Evolutionary conservation across 92 coral and sea anemone genomes (phyloP).

Genomic region (Palythoa grandis): DNA sequence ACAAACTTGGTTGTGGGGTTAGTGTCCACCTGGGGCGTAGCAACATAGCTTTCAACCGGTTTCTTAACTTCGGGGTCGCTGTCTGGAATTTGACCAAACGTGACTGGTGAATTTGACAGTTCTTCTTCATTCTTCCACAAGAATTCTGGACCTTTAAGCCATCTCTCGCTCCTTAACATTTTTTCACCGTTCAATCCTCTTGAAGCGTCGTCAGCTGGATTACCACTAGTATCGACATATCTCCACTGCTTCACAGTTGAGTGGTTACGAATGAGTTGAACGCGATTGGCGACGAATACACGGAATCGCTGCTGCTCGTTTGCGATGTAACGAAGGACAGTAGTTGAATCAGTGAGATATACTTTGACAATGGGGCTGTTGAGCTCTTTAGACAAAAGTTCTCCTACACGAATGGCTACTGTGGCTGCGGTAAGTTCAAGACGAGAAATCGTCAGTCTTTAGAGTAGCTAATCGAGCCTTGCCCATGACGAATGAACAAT

Average conservation of each 20-base stretch:
- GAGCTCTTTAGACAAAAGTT: constrained; percentile 3
- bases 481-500: neutral
- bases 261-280: constrained; percentile 42
- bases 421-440: constrained; percentile 33
- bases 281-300: constrained; percentile 50
- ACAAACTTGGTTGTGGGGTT: neutral
- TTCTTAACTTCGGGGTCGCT: constrained; percentile 40
- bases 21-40: neutral
- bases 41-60: neutral
- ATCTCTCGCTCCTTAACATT: constrained; percentile 19
- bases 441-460: constrained; percentile 9
- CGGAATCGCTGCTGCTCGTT: constrained; percentile 43
- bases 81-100: constrained; percentile 12
- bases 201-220: constrained; percentile 50
- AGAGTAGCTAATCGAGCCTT: neutral
- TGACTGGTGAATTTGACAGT: constrained; percentile 12
- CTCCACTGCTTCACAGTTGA: constrained; percentile 32
- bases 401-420: constrained; percentile 32
- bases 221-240: constrained; percentile 8
- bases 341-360: neutral
- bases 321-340: constrained; percentile 33
- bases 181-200: constrained; percentile 35
- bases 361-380: constrained; percentile 3
- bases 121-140: constrained; percentile 38
- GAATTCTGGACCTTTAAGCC: constrained; percentile 43